Evolutionary conservation across 2,113 vertebrate genomes (phyloP).

Genomic region (Talpa occidentalis): DNA sequence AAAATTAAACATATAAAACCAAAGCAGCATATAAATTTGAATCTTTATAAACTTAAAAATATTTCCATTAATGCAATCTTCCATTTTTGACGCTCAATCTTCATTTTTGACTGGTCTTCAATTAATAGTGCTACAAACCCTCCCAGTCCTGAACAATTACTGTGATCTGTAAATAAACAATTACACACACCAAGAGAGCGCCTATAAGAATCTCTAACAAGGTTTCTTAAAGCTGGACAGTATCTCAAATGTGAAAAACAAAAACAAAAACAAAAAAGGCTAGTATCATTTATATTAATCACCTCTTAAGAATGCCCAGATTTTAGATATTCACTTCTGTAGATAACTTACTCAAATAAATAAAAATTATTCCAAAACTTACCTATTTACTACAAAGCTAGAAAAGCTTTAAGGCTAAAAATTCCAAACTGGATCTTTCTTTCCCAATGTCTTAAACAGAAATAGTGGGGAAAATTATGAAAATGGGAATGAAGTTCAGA

Average conservation of each 20-base stretch:
- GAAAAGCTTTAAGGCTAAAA: conserved; percentile 21
- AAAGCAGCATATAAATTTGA: conserved; percentile 15
- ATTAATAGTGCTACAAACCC: background rate
- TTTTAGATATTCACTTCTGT: conserved; percentile 28
- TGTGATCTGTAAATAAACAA: conserved; percentile 6
- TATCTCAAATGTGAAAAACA: background rate
- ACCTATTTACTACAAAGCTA: conserved; percentile 12
- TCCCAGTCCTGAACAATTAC: background rate
- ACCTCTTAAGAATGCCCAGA: conserved; percentile 28
- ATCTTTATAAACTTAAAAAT: conserved; percentile 21
- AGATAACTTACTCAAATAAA: conserved; percentile 18
- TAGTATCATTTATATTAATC: conserved; percentile 1
- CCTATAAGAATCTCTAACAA: background rate
- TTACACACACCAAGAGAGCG: conserved; percentile 15
- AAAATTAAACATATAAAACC: background rate
- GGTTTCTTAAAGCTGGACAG: conserved; percentile 24
- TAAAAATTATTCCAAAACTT: conserved; percentile 30
- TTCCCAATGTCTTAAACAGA: conserved; percentile 18
- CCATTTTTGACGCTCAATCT: conserved; percentile 10
- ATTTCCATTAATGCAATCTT: conserved; percentile 22
- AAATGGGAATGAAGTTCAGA: background rate
- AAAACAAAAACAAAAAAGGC: conserved; percentile 20
- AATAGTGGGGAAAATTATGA: background rate
- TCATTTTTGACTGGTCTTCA: conserved; percentile 40
- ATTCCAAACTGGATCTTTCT: conserved; percentile 25